Evolutionary conservation across 2,888 invertebrate species (phyloP), one percentile per base, ranked within the genome.

Genomic region (Sphaeridia pumilis): DNA sequence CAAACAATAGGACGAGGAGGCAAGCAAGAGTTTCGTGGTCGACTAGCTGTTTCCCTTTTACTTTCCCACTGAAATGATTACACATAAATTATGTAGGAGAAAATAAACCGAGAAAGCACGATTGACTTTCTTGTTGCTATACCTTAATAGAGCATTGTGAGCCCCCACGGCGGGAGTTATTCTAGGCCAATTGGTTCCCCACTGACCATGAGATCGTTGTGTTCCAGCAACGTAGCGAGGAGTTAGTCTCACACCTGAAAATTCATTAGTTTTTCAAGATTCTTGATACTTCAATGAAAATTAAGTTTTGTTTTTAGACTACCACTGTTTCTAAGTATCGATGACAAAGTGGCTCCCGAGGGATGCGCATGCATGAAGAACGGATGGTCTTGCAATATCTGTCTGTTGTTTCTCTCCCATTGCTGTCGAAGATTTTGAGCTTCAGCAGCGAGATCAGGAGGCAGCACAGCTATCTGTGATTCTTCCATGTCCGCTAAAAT

Each of bases 401-500:
- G 81, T 12, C 84, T 74, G 67, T 85, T 85, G 24, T 83, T 75
- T 3, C 79, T 78, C 68, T 83, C 87, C 77, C 84, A 79, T 68
- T 87, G 84, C 46, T 84, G 74, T 2, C 88, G 75, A 56, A 88
- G 71, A 59, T 79, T 80, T 68, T 85, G 84, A 2, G 88, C 88
- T 71, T 89, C 88, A 25, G 83, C 82, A 3, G 84, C 86, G 48
- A 89, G 70, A 65, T 87, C 86, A 0, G 84, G 82, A 0, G 88
- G 87, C 47, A 89, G 71, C 53, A 81, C 82, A n/a, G 84, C 82
- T 68, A 90, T 81, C 70, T 87, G 86, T 17, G 84, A 84, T 65
- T 90, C 88, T 70, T 90, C 89, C 81, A 88, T 86, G 67, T 90
- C 89, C 2, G 87, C 82, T 44, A 90, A 72, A 50, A 89, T 87